These are phyloP conservation scores for Penaeus japonicus DNA, from an alignment of 1,140 invertebrate genomes.

Conservation along the genomic window DNA sequence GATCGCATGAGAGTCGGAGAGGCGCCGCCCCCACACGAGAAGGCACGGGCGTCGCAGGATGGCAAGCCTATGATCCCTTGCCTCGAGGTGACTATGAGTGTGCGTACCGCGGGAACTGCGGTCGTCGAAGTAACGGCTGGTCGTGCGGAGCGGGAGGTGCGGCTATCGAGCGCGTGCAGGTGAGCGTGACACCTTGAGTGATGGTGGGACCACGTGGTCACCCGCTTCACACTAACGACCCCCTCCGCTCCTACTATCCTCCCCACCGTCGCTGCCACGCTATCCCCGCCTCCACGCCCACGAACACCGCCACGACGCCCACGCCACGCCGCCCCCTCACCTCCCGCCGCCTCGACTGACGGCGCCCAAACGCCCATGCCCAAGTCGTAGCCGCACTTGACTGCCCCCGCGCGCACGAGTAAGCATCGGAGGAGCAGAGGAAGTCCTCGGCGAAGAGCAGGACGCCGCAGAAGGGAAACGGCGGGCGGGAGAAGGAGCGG, in stretches of 20 bases:
- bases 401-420: background rate
- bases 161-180: constrained; percentile 18
- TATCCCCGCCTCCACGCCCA: no score
- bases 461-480: background rate
- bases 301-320: no score
- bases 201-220: constrained; percentile 15
- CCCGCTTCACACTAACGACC: background rate
- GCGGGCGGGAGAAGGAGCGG: background rate
- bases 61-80: no score
- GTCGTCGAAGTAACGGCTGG: background rate
- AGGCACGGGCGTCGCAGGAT: background rate
- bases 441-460: no score
- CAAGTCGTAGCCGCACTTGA: background rate
- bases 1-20: no score
- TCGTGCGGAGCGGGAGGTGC: background rate
- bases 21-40: background rate
- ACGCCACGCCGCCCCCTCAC: no score
- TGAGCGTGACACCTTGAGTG: constrained; percentile 22
- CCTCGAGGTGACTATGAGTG: background rate
- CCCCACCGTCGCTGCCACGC: no score
- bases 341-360: background rate
- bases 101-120: no score
- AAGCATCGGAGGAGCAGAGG: background rate
- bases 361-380: background rate
- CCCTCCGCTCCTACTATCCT: no score